Evolutionary conservation across 64 coral and sea anemone genomes (phyloP).

Genomic region (Porites australiensis): DNA sequence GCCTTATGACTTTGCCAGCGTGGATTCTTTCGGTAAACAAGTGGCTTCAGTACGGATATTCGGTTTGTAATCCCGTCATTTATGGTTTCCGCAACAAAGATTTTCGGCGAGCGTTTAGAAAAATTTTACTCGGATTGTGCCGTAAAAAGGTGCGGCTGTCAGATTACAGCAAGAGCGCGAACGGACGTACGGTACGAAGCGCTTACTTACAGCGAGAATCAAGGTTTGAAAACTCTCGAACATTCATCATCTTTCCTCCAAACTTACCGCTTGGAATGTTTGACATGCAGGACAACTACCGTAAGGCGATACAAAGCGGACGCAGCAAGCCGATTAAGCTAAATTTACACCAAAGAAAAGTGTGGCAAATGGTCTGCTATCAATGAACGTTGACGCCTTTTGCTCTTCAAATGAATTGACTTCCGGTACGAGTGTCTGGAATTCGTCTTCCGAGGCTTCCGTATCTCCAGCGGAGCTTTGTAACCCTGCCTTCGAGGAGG

Average conservation of each 20-base stretch:
- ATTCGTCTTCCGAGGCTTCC: too few relatives aligned
- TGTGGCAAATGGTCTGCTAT: conserved; percentile 36
- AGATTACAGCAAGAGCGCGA: conserved; percentile 54
- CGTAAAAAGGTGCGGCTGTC: conserved; percentile 71
- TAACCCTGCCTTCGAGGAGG: too few relatives aligned
- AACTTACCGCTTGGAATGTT: conserved; percentile 24
- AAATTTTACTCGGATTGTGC: conserved; percentile 66
- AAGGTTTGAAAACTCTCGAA: conserved; percentile 74
- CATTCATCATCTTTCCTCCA: conserved; percentile 43
- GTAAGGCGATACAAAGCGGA: conserved; percentile 69
- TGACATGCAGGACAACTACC: conserved; percentile 73
- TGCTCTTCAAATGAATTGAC: not conserved
- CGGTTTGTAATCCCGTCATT: conserved; percentile 79
- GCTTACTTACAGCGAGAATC: conserved; percentile 15
- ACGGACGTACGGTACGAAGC: conserved; percentile 11
- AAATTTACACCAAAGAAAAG: conserved; percentile 31
- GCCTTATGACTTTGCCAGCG: not conserved
- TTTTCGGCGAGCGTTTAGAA: conserved; percentile 76
- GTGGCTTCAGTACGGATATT: conserved; percentile 74
- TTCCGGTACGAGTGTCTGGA: not conserved
- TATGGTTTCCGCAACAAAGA: conserved; percentile 86
- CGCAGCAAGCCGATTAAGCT: conserved; percentile 38
- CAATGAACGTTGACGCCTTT: conserved; percentile 51
- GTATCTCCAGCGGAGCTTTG: too few relatives aligned
- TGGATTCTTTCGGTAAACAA: not conserved